A percentile compares a stretch with the other conserved stretches of the same genome.
These are phyloP conservation scores for Andricus grossulariae DNA, from an alignment of 1,140 invertebrate species.

Conservation along the genomic window DNA sequence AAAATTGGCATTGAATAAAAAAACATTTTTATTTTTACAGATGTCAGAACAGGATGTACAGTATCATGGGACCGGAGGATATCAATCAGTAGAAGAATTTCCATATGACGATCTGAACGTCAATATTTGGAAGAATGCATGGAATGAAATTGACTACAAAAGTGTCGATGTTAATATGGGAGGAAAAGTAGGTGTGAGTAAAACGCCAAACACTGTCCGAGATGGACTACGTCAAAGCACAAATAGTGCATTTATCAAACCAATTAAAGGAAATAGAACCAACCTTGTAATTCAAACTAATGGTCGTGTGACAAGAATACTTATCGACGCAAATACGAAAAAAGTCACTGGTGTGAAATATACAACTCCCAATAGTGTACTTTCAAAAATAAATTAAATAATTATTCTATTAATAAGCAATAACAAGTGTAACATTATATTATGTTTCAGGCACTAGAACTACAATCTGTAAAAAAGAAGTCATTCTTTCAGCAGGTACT, in stretches of 20 bases:
- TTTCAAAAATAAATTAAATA: too few relatives aligned
- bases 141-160: constrained; percentile 77
- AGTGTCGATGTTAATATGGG: constrained; percentile 77
- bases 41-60: constrained; percentile 64
- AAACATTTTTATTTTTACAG: constrained; percentile 37
- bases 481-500: constrained; percentile 67
- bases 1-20: too few relatives aligned
- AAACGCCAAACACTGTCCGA: constrained; percentile 77
- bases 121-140: constrained; percentile 76
- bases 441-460: constrained; percentile 51
- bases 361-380: constrained; percentile 61
- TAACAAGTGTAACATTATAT: too few relatives aligned
- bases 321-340: constrained; percentile 83
- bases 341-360: constrained; percentile 83
- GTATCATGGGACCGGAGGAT: constrained; percentile 78
- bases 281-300: constrained; percentile 85
- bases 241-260: constrained; percentile 83
- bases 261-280: constrained; percentile 79
- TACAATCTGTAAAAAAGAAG: constrained; percentile 53
- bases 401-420: too few relatives aligned
- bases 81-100: constrained; percentile 79
- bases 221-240: constrained; percentile 79
- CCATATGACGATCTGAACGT: constrained; percentile 78
- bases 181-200: constrained; percentile 77
- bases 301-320: constrained; percentile 81